Conservation (phyloP, 2,888 invertebrate genomes). For the Drosophila nigritarsus region DNA sequence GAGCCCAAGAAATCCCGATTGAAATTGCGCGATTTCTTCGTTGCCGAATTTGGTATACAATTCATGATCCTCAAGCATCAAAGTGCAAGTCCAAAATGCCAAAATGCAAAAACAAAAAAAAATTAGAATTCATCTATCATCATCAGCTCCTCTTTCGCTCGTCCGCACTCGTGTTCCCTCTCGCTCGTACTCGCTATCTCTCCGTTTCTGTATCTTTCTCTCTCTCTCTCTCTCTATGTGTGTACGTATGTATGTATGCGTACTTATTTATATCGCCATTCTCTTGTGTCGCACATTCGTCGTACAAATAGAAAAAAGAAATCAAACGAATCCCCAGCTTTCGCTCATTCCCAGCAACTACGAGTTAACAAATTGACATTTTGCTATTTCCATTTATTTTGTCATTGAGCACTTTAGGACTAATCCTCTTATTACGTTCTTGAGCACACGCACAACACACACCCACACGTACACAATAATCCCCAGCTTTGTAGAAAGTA, state of each 20-base stretch:
- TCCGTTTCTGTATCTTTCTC: not conserved
- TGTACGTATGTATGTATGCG: not conserved
- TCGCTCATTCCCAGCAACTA: constrained; percentile 18
- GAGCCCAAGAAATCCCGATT: constrained; percentile 91
- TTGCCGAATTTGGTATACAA: constrained; percentile 91
- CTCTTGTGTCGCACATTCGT: constrained; percentile 5
- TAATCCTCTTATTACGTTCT: constrained; percentile 27
- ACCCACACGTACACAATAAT: not conserved
- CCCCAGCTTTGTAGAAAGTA: constrained; percentile 8
- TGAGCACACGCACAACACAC: constrained; percentile 17
- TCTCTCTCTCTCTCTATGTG: too few species aligned
- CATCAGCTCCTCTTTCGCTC: constrained; percentile 5
- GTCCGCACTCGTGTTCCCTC: constrained; percentile 14
- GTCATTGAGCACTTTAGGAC: constrained; percentile 20
- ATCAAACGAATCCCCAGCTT: not conserved
- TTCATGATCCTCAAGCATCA: constrained; percentile 12
- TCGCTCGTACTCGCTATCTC: constrained; percentile 6
- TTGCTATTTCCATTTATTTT: constrained; percentile 19
- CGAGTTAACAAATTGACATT: constrained; percentile 13
- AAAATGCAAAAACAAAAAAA: not conserved
- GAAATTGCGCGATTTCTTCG: constrained; percentile 94
- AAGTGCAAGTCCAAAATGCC: constrained; percentile 9
- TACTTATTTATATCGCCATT: constrained; percentile 12
- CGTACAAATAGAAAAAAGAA: not conserved
- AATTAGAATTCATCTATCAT: constrained; percentile 24